Base-by-base conservation (phyloP, 2,797 vertebrate genomes). In the Chaetodon trifasciatus region DNA sequence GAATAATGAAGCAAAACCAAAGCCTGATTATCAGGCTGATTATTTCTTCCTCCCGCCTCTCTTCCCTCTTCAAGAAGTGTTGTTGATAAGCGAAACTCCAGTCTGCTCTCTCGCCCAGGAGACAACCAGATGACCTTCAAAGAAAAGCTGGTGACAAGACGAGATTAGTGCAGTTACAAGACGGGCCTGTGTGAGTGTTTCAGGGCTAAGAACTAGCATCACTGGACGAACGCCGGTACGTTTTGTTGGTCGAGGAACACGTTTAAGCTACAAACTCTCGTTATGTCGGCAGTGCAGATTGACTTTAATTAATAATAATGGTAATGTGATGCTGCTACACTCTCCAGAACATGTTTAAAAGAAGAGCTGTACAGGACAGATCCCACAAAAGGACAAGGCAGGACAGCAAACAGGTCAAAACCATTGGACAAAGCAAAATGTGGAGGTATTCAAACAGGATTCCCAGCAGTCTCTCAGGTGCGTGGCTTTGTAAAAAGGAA, bases 111-210 rank as follows among this genome's bases (percentile, higher is more conserved):
- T 81, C 56, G n/a, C 50, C 76, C 68, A 4, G 35, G 76, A 85
- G 82, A 86, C 77, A 53, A 39, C 4, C 17, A 66, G 68, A 74
- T 82, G 87, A 90, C 88, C 81, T 87, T 86, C 85, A 86, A 60
- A 72, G 76, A 58, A 76, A 84, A 82, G 83, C 68, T 44, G 70
- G 76, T 85, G 85, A 80, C 83, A 75, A 16, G 55, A 53, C 52
- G 47, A 70, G 56, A 89, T 77, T 83, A 86, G 73, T 58, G 7
- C 62, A 56, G 70, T 78, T 75, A 39, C 74, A 78, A 69, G 78
- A 82, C 78, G 2, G 52, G 52, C 46, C 8, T 67, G 32, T 28
- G 6, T 65, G 40, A 69, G 63, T 55, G 68, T 68, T 53, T 75
- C 50, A 58, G 69, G 67, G 73, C 74, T 80, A 74, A 15, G 56